Evolutionary conservation across 2,113 vertebrate species (phyloP), one percentile per base, ranked within the genome.

Genomic region (Poeciliopsis prolifica): DNA sequence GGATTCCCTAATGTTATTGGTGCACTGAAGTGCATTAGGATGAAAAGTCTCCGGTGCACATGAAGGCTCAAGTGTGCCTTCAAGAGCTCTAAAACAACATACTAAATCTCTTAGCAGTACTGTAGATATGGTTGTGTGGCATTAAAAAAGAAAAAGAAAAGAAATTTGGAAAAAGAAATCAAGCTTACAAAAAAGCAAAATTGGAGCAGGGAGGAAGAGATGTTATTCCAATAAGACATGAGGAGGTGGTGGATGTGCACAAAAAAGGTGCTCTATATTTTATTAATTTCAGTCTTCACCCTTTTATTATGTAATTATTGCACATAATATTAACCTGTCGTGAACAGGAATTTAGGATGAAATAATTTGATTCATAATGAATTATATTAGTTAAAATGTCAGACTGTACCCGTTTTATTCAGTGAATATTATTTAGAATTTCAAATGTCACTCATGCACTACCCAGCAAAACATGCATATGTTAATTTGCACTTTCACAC

Each of bases 391-490:
- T 65, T 73, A 66, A 84, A 84, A 80, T 80, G 72, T 86, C 78
- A 82, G 58, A 62, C 62, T 15, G 30, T 65, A 58, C 48, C 54
- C 66, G n/a, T 48, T 78, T 75, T 14, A 65, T 68, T 75, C 30
- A 61, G 24, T 30, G 64, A 58, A 66, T 67, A 69, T 77, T 61
- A 63, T 79, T 79, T 81, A 77, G 73, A 88, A 87, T 83, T 82
- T 54, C 66, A 87, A 84, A 88, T 85, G 67, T 0, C 14, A 74
- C 72, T 86, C 33, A 60, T 42, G 35, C 67, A 68, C 26, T 61
- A 74, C 40, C 48, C 61, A 71, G 64, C 14, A 75, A 70, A 83
- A 64, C 28, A 74, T 42, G 28, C 63, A 79, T 83, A 60, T 19
- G 83, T 85, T 70, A 87, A 74, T 70, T 3, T 77, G 73, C 69